Percentiles rank a stretch among this genome's conserved stretches.
phyloP scores from a whole-genome alignment of 2,888 invertebrate genomes.

The Plusia festucae region DNA sequence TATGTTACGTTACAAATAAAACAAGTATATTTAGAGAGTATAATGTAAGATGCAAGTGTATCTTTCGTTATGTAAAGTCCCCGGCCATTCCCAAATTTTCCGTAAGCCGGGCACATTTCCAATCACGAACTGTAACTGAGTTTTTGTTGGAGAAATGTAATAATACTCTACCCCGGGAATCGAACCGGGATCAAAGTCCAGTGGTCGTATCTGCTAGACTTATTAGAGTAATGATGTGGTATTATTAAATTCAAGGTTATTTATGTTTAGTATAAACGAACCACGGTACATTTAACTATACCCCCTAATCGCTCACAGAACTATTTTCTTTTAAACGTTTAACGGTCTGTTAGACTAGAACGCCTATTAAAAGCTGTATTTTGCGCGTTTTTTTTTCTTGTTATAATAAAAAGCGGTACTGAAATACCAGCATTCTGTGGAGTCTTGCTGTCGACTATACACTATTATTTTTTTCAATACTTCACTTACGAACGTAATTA shows the following conservation, averaged over 20 bases:
- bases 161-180: conserved; percentile 22
- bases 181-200: conserved; percentile 39
- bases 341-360: no score
- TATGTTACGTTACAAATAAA: not conserved
- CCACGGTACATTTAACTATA: conserved; percentile 5
- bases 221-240: conserved; percentile 35
- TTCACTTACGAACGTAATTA: no score
- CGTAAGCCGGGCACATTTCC: conserved; percentile 42
- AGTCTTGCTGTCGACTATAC: no score
- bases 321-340: not conserved
- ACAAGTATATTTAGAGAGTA: not conserved
- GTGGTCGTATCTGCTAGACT: conserved; percentile 15
- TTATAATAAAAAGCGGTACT: no score
- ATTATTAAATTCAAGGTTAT: conserved; percentile 49
- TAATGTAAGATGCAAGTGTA: not conserved
- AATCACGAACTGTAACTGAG: conserved; percentile 25
- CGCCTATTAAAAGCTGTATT: no score
- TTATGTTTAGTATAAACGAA: conserved; percentile 18
- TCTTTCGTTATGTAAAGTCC: conserved; percentile 14
- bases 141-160: conserved; percentile 25
- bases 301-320: not conserved
- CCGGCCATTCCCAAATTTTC: conserved; percentile 18
- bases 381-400: no score
- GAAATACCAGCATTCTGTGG: no score
- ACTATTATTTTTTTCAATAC: no score